A percentile compares a stretch with the other conserved stretches of the same genome.
Evolutionary conservation across 2,888 invertebrate genomes (phyloP).

Genomic region (Hirtodrosophila cameraria): DNA sequence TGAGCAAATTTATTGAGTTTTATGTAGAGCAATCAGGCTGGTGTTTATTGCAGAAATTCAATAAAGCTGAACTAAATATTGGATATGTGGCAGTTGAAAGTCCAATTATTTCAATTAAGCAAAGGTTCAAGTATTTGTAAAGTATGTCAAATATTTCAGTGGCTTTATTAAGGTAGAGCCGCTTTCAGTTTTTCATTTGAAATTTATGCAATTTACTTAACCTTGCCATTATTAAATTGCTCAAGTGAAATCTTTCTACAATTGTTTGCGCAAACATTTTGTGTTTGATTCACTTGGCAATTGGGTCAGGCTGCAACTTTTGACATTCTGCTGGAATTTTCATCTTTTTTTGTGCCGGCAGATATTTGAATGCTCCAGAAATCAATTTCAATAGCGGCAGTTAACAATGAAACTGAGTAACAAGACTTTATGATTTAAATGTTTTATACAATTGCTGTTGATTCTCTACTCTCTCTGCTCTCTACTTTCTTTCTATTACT

Average conservation of each 20-base stretch:
- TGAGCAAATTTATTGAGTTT: conserved; percentile 15
- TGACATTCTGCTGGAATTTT: conserved; percentile 41
- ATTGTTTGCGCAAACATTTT: conserved; percentile 18
- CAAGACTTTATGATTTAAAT: conserved; percentile 33
- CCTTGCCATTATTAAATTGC: conserved; percentile 12
- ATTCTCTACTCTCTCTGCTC: not conserved
- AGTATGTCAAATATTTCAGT: not conserved
- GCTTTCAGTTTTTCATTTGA: conserved; percentile 6
- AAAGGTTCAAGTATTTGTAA: too few relatives aligned
- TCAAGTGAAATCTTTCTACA: conserved; percentile 1
- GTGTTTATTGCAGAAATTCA: conserved; percentile 24
- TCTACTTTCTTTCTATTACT: not conserved
- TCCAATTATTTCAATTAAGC: too few relatives aligned
- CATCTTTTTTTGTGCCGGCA: conserved; percentile 12
- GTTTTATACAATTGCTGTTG: conserved; percentile 30
- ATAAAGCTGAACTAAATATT: not conserved
- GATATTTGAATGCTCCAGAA: conserved; percentile 44
- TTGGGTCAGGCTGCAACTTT: conserved; percentile 30
- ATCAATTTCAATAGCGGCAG: conserved; percentile 44
- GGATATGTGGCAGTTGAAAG: too few relatives aligned
- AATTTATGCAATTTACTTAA: conserved; percentile 29
- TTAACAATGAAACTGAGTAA: conserved; percentile 20
- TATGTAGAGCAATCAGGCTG: conserved; percentile 7
- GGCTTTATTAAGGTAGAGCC: not conserved
- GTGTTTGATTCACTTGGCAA: conserved; percentile 31